Evolutionary conservation across 1,140 invertebrate genomes (phyloP).

Genomic region (Eumaeus atala): DNA sequence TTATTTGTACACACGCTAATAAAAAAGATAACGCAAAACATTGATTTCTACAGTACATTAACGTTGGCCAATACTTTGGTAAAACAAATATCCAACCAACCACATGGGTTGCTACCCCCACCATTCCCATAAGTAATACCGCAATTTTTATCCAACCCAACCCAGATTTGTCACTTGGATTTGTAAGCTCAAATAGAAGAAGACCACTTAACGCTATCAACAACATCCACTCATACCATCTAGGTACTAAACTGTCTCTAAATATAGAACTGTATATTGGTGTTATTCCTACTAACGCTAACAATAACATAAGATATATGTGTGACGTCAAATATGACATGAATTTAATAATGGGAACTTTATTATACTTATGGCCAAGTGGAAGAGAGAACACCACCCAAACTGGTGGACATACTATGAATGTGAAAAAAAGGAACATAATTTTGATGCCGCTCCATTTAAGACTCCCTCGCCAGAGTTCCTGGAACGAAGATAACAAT

Average conservation of each 20-base stretch:
- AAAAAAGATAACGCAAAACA: conserved; percentile 95
- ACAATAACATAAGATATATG: conserved; percentile 95
- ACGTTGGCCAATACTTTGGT: conserved; percentile 83
- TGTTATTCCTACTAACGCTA: conserved; percentile 92
- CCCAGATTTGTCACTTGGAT: conserved; percentile 95
- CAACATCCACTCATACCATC: conserved; percentile 97
- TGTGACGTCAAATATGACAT: conserved; percentile 99
- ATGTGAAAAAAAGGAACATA: conserved; percentile 91
- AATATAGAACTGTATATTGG: conserved; percentile 88
- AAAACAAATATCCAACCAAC: conserved; percentile 83
- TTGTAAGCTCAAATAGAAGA: conserved; percentile 95
- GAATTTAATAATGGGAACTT: conserved; percentile 98
- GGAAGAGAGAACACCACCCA: conserved; percentile 98
- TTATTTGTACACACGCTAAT: conserved; percentile 95
- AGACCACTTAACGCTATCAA: conserved; percentile 97
- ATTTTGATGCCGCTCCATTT: conserved; percentile 97
- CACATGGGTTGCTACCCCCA: conserved; percentile 93
- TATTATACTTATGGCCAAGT: conserved; percentile 95
- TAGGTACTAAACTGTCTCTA: conserved; percentile 81
- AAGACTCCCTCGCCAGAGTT: conserved; percentile 96
- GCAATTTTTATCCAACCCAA: conserved; percentile 94
- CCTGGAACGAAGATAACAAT: conserved; percentile 76
- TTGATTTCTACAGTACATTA: conserved; percentile 96
- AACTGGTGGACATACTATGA: conserved; percentile 94
- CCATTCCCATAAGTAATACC: conserved; percentile 93